Base-by-base conservation (phyloP, 2,113 vertebrate genomes). In the Equus quagga region DNA sequence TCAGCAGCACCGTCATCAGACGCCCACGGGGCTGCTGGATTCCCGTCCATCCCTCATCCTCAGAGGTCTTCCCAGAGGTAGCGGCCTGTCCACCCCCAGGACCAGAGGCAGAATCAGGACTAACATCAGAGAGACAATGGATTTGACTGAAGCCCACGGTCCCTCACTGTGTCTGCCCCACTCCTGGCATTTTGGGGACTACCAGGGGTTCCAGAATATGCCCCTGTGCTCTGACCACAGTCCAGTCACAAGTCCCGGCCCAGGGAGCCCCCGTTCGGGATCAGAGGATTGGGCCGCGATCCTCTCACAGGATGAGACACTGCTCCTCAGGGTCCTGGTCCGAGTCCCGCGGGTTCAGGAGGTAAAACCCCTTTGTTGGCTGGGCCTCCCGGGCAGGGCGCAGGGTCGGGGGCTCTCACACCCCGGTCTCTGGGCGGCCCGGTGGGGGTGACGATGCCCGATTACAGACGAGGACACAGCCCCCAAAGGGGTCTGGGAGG, bases 111-210 rank as follows among this genome's bases (percentile, higher is more conserved):
- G 23, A 44, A 13, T 8, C 7, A 7, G n/a, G 67, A 69, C 51
- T 19, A 28, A 9, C 36, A 17, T 2, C 6, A 33, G 69, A 46
- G 36, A 36, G 41, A 10, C 21, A 54, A 26, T 6, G 24, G 72
- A 26, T 21, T 5, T 19, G 21, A 41, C 6, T 0, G 58, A 28
- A 26, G 54, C 10, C 75, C 36, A 23, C 1, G 0, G 11, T 75
- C 14, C 8, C 58, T 46, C 2, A 41, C 0, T n/a, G 24, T 0
- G 4, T 28, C 69, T n/a, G 6, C 33, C 0, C 26, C 7, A 3
- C 7, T 19, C 28, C 8, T 41, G 7, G 31, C 5, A 36, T n/a
- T 70, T 33, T 0, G 36, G 0, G 0, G 33, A 17, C 1, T 2
- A 3, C 17, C 15, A 26, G 65, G 26, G 81, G 1, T 26, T 65